phyloP scores from a whole-genome alignment of 2,888 invertebrate species.

The Acrobasis consociella region DNA sequence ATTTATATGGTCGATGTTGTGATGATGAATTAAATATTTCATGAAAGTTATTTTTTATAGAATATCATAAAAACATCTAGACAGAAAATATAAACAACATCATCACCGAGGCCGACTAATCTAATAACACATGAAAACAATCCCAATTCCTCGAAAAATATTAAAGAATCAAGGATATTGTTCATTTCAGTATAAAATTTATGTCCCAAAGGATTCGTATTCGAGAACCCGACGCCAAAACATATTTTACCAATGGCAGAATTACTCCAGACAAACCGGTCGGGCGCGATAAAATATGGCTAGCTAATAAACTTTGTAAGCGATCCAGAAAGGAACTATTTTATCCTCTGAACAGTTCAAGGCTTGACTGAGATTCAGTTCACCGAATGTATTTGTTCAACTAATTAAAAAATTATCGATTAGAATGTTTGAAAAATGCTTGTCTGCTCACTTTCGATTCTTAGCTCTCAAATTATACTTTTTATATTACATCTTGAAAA shows the following conservation, averaged over 20 bases:
- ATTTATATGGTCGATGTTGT: no score
- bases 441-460: no score
- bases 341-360: conserved; percentile 20
- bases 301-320: conserved; percentile 24
- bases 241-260: conserved; percentile 24
- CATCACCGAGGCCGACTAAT: not conserved
- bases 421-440: no score
- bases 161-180: conserved; percentile 15
- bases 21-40: no score
- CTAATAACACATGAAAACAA: conserved; percentile 1
- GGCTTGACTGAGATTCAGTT: conserved; percentile 12
- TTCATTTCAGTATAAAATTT: conserved; percentile 21
- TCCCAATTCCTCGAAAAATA: conserved; percentile 13
- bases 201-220: conserved; percentile 19
- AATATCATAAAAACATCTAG: not conserved
- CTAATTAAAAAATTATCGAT: conserved; percentile 3
- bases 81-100: not conserved
- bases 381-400: conserved; percentile 7
- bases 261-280: conserved; percentile 24
- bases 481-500: no score
- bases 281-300: conserved; percentile 24
- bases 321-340: conserved; percentile 24
- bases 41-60: no score
- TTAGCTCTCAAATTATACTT: no score
- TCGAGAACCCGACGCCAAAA: conserved; percentile 21